Percentiles rank a stretch among this genome's conserved stretches.
Evolutionary conservation across 2,113 vertebrate genomes (phyloP).

Genomic region (Leucosticte australis): DNA sequence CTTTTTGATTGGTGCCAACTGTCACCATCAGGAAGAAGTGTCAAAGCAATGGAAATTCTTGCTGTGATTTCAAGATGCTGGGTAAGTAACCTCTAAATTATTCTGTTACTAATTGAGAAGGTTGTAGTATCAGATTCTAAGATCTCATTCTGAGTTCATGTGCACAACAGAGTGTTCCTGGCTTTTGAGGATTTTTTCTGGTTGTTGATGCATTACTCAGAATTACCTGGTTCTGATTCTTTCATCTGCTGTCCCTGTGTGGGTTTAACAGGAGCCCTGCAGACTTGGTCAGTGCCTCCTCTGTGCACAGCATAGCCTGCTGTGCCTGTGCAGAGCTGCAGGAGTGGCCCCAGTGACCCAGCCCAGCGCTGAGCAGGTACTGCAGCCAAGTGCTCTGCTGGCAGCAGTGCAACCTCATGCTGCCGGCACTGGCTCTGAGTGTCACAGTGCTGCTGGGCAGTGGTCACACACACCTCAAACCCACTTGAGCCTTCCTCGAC

Average conservation of each 20-base stretch:
- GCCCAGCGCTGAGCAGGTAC: background rate
- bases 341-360: too few relatives aligned
- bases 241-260: background rate
- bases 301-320: rapidly evolving
- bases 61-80: background rate
- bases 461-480: background rate
- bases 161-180: background rate
- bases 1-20: background rate
- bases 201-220: background rate
- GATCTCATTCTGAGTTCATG: background rate
- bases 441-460: background rate
- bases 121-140: background rate
- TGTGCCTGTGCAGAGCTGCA: background rate
- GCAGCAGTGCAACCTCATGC: background rate
- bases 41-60: background rate
- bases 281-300: rapidly evolving
- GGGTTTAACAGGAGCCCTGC: background rate
- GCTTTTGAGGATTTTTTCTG: background rate
- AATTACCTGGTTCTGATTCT: background rate
- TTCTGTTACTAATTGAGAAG: background rate
- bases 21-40: background rate
- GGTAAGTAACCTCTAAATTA: background rate
- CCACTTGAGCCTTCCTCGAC: background rate
- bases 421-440: background rate
- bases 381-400: background rate